Base-by-base conservation (phyloP, 2,113 vertebrate species). In the Nothoprocta perdicaria region DNA sequence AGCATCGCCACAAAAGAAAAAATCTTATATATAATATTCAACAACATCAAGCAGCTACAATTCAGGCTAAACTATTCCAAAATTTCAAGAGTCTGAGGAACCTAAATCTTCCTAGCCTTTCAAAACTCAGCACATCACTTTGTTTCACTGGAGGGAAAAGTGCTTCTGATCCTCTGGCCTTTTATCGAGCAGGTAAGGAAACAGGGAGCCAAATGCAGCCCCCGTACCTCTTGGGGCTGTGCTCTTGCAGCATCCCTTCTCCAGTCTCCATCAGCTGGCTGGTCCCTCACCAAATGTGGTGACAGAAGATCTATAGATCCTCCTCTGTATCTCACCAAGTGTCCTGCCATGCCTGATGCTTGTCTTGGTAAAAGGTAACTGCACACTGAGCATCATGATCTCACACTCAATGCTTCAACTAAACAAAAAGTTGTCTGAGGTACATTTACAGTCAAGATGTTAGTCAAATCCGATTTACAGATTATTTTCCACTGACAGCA, bases 401-500 rank as follows among this genome's bases (percentile, higher is more conserved):
- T 92, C 77, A 76, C 52, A 52, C 31, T 43, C 60, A 41, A 88
- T 93, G 90, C 94, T 78, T 89, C 53, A 38, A 12, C 10, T 1
- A 5, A 83, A 78, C 38, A 87, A 82, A 85, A 92, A 18, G 65
- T 62, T 92, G 85, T 81, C 41, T 72, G 85, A 91, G 68, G 61
- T 87, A 94, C 74, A 96, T 94, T 93, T 94, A 93, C 50, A 62
- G 94, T 86, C 84, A 92, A 52, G 40, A 89, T 93, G 63, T 88
- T 91, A 93, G 84, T 94, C 84, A 97, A 96, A 95, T 78, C 77
- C 84, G 81, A 94, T 92, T 94, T 93, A 92, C 41, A 55, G 68
- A 92, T 73, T 94, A 88, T 96, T 97, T 94, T 94, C 88, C 86
- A 95, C 91, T 88, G 95, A 97, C 91, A 88, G 94, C 95, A 93